Evolutionary conservation across 2,888 invertebrate species (phyloP), one percentile per base, ranked within the genome.

Genomic region (Thymelicus lineola): DNA sequence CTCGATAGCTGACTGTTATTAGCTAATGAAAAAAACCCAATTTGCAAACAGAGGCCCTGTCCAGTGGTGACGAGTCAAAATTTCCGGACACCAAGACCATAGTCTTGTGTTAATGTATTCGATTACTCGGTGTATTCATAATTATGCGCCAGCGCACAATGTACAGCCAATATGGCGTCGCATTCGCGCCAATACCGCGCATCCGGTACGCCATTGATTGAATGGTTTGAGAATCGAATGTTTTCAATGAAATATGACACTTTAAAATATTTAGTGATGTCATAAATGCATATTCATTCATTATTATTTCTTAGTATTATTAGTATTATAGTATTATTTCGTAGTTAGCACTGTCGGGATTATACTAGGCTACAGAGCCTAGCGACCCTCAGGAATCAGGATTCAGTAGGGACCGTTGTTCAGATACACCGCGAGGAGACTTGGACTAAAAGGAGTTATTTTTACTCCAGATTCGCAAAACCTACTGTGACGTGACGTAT

Each of bases 101-200:
- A 85, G 76, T 74, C 73, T 77, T 80, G 82, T 87, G 88, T 78
- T 85, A 87, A 89, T 89, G 82, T 81, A 82, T 79, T 71, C 80
- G 80, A 82, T 87, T 84, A 85, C 79, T 80, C 74, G 75, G 69
- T 75, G 77, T 77, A 76, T 76, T 75, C 77, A 74, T 77, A 81
- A 78, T 80, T 81, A 81, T 85, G 81, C 81, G 74, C 66, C 50
- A 14, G 17, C 71, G 73, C 75, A 71, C 73, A 73, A 75, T 74
- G 77, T 64, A 66, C 71, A 75, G 71, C 74, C 76, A 77, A 79
- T 73, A 81, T 80, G 81, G 81, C 78, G 67, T 62, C 66, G 66
- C 68, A 75, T 75, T 73, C 75, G 74, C 75, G 75, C 78, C 75
- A 77, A 74, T 72, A 63, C 55, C 50, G 65, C 20, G 73, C 79